A percentile compares a stretch with the other conserved stretches of the same genome.
Conservation (phyloP, 2,113 vertebrate genomes). For the Elephantulus edwardii region DNA sequence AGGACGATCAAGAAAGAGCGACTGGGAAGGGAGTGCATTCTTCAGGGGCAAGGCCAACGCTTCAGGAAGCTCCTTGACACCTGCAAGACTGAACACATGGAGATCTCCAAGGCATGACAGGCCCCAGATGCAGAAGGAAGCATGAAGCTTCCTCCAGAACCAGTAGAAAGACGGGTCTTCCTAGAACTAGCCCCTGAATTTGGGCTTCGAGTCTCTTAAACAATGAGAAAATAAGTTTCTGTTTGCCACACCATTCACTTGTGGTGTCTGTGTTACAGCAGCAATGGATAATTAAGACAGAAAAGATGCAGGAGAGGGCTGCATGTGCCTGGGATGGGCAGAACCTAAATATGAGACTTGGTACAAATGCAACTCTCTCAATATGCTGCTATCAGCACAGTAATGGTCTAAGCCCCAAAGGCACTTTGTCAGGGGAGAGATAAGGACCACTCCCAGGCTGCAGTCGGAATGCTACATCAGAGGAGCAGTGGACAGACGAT, state of each 20-base stretch:
- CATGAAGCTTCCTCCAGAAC: not conserved
- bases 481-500: not conserved
- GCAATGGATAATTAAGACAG: not conserved
- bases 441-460: fast-evolving
- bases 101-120: not conserved
- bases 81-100: not conserved
- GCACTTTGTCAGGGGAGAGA: not conserved
- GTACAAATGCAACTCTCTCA: not conserved
- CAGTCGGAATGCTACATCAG: not conserved
- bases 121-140: not conserved
- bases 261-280: not conserved
- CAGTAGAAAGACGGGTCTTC: not conserved
- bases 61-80: not conserved
- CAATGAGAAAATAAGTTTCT: not conserved
- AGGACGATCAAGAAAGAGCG: not conserved
- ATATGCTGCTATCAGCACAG: no score
- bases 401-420: fast-evolving
- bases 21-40: not conserved
- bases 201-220: not conserved
- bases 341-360: not conserved
- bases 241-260: not conserved
- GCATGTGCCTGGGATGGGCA: not conserved
- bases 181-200: not conserved
- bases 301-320: not conserved
- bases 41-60: not conserved